These are phyloP conservation scores for Achlya flavicornis DNA, from an alignment of 2,888 invertebrate genomes.

Conservation along the genomic window DNA sequence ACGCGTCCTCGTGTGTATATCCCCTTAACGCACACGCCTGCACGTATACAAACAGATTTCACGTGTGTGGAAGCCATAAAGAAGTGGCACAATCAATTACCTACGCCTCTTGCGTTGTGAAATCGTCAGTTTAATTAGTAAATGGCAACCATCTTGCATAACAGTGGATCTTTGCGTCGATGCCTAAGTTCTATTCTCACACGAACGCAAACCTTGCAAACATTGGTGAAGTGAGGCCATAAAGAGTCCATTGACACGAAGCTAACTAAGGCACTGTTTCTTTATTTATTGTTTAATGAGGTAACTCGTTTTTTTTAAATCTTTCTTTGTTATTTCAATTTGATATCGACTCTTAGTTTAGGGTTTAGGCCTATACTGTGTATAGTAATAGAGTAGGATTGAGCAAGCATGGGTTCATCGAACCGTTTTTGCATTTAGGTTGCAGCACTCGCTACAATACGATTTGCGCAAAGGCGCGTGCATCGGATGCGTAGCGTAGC, in stretches of 20 bases:
- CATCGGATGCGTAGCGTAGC: conserved; percentile 49
- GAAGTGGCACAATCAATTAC: conserved; percentile 53
- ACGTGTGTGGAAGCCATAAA: conserved; percentile 44
- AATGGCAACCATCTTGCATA: conserved; percentile 30
- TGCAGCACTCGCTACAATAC: conserved; percentile 37
- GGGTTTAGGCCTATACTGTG: neutral
- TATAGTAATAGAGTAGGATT: neutral
- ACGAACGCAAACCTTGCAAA: conserved; percentile 16
- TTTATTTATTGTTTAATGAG: too few relatives aligned
- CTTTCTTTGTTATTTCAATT: neutral
- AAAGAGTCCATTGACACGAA: conserved; percentile 45
- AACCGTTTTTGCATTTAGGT: conserved; percentile 44
- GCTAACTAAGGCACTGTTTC: conserved; percentile 15
- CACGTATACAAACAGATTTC: conserved; percentile 46
- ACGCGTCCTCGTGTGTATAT: conserved; percentile 31
- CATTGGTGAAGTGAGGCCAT: conserved; percentile 36
- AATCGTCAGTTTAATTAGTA: conserved; percentile 48
- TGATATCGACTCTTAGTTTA: neutral
- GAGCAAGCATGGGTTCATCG: conserved; percentile 37
- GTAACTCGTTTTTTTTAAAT: neutral
- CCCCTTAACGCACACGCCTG: conserved; percentile 26
- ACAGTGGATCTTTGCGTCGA: conserved; percentile 19
- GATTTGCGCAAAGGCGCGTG: conserved; percentile 55
- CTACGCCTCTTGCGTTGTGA: conserved; percentile 44
- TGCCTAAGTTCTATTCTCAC: conserved; percentile 7